Evolutionary conservation across 2,113 vertebrate genomes (phyloP), one percentile per base, ranked within the genome.

Genomic region (Panthera tigris): DNA sequence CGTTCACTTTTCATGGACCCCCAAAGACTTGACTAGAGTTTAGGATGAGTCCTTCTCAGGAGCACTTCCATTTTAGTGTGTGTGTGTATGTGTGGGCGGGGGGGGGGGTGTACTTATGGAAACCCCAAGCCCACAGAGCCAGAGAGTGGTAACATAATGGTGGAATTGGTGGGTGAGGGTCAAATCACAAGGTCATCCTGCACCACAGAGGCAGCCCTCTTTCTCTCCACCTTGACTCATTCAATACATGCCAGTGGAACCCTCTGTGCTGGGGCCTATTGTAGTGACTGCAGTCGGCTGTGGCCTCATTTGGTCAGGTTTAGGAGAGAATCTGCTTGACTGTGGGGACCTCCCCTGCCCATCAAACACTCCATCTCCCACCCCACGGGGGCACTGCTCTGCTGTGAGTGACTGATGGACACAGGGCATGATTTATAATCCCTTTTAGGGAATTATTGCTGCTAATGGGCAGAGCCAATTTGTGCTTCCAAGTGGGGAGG

Each of bases 381-480:
- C 61, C 19, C 45, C 16, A 39, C 0, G 0, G 15, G 76, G 74
- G 39, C 13, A 45, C 48, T 19, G 0, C 5, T 29, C 48, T 0
- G 0, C 73, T 23, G 69, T 78, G 86, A 74, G 63, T 2, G 0
- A 55, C 7, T 66, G 80, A 19, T 5, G 13, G 80, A 66, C 80
- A 50, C n/a, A 1, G 68, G 92, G 39, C 95, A 84, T 96, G 65
- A 97, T 97, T 98, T 98, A 95, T 95, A 91, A 97, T 73, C 80
- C 90, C 55, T 97, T 97, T 95, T 91, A 55, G 88, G 71, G 81
- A 91, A 71, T 97, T 95, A 94, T 50, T 73, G 87, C 84, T 69
- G 95, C 94, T 98, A 97, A 98, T 84, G 97, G 10, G 89, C 95
- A 95, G 90, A 90, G 85, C 95, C 87, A 48, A 91, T 89, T 95